Percentiles rank a stretch among this genome's conserved stretches.
Conservation (phyloP, 1,140 invertebrate genomes). For the Zaprionus vittiger region DNA sequence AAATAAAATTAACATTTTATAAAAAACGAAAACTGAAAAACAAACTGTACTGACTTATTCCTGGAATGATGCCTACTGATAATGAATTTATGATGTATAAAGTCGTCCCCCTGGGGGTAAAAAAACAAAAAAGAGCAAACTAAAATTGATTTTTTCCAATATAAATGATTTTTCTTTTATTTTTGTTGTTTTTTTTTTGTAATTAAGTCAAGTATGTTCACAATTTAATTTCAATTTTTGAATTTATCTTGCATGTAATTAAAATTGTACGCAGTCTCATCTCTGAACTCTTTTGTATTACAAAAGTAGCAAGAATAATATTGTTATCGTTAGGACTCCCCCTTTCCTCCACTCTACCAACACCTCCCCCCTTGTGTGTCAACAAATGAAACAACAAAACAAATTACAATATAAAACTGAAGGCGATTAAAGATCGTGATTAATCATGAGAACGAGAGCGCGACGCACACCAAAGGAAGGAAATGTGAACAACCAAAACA, state of each 20-base stretch:
- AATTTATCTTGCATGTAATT: slow-evolving; percentile 71
- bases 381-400: slow-evolving; percentile 61
- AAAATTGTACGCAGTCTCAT: slow-evolving; percentile 80
- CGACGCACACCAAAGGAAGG: background rate
- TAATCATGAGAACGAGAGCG: slow-evolving; percentile 16
- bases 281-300: slow-evolving; percentile 72
- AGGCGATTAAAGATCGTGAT: slow-evolving; percentile 21
- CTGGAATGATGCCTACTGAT: background rate
- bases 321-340: slow-evolving; percentile 44
- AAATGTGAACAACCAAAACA: slow-evolving; percentile 3
- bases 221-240: slow-evolving; percentile 56
- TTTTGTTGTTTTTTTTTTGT: slow-evolving; percentile 57
- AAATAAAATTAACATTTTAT: slow-evolving; percentile 82
- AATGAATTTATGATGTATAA: background rate
- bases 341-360: background rate
- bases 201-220: slow-evolving; percentile 75
- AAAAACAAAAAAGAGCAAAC: slow-evolving; percentile 4
- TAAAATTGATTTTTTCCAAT: slow-evolving; percentile 24
- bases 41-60: slow-evolving; percentile 3
- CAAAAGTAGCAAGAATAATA: slow-evolving; percentile 79
- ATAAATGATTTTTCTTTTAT: slow-evolving; percentile 51
- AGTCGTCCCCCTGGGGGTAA: background rate
- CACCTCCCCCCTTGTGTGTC: slow-evolving; percentile 6
- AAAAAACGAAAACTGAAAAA: slow-evolving; percentile 44
- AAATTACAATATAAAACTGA: slow-evolving; percentile 59